Evolutionary conservation across 2,888 invertebrate species (phyloP), one percentile per base, ranked within the genome.

Genomic region (Myopa testacea): DNA sequence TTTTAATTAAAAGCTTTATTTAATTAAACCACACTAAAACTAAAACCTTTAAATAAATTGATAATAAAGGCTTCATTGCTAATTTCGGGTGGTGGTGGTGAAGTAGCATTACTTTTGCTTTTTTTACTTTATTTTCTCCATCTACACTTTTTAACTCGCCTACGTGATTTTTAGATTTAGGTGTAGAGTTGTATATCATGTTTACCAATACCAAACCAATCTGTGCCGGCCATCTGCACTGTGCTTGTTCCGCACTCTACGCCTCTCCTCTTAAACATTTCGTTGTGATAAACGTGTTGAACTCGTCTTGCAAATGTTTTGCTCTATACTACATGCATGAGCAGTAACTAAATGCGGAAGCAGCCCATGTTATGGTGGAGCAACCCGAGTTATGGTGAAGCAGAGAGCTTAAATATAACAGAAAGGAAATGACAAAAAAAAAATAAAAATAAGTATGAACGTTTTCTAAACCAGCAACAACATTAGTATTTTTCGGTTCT

Each of bases 101-200:
- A 26, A 26, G 26, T 2, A 26, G 26, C 26, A 26, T 26, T 26
- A 26, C 26, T 26, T 26, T 26, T 26, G 26, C 26, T 26, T 26
- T 52, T 40, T 34, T 6, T 55, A 6, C 26, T 78, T 78, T 75
- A 77, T 74, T 81, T 38, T 3, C 38, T 6, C 37, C 16, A 5
- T 16, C 65, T 7, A 16, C 55, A n/a, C 16, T 55, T 55, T 10
- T 14, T 65, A 34, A 12, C 55, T 55, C 34, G 65, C 65, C 65
- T 65, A 65, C 65, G 37, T 65, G 65, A 65, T 65, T 65, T 65
- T 38, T 65, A 38, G 65, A 34, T 65, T 45, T 45, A 8, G 65
- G 16, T 34, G 34, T 63, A 14, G 8, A 19, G 19, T 26, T 34
- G 12, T 34, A 7, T 65, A 8, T 38, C 16, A 12, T 16, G 37